These are phyloP conservation scores for Limnephilus rhombicus DNA, from an alignment of 2,888 invertebrate species.

Conservation along the genomic window DNA sequence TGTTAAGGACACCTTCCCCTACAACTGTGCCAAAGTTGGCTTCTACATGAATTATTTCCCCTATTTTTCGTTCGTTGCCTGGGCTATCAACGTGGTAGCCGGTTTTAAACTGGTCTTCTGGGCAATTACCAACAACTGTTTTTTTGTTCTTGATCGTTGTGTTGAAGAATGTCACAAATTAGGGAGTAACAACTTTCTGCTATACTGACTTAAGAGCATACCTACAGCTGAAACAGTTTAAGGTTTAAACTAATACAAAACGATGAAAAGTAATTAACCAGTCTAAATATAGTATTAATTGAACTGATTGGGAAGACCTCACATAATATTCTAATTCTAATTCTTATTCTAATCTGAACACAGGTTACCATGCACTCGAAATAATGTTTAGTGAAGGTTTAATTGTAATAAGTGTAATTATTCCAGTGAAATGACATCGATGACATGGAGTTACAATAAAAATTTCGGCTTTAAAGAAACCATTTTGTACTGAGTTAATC, in stretches of 20 bases:
- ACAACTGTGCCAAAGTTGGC: too few relatives aligned
- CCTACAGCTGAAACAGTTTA: neutral
- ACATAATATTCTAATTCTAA: neutral
- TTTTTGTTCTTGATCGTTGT: neutral
- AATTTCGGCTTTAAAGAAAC: neutral
- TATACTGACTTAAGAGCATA: neutral
- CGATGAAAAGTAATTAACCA: neutral
- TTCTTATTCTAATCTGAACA: too few relatives aligned
- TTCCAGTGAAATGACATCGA: neutral
- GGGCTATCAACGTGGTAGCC: neutral
- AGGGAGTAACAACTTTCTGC: neutral
- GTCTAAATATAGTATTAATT: slow-evolving; percentile 7
- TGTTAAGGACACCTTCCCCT: too few relatives aligned
- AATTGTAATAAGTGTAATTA: neutral
- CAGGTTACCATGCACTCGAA: neutral
- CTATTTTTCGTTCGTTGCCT: too few relatives aligned
- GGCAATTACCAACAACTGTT: too few relatives aligned
- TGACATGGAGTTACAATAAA: neutral
- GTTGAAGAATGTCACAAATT: neutral
- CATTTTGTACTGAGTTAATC: too few relatives aligned
- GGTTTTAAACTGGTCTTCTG: neutral
- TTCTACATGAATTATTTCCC: too few relatives aligned
- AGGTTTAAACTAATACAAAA: neutral
- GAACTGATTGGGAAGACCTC: slow-evolving; percentile 33
- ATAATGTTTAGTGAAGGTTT: too few relatives aligned